Base-by-base conservation (phyloP, 2,888 invertebrate genomes). In the Phyto melanocephala region DNA sequence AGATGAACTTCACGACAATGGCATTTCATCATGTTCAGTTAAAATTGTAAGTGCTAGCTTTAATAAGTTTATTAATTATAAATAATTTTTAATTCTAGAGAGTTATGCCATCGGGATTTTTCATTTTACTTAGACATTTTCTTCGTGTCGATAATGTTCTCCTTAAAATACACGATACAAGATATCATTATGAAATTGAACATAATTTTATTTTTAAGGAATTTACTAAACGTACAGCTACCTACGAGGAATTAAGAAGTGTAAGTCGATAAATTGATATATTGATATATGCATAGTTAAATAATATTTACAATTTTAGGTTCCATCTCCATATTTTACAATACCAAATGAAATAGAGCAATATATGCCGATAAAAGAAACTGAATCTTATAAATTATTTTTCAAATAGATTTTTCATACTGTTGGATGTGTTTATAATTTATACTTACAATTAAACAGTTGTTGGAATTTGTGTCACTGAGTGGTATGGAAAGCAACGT, bases 1-100 rank as follows among this genome's bases (percentile, higher is more conserved):
- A 92, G 99, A 99, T 92, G 99, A 99, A 91, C 92, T 99, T 58
- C 99, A 99, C 89, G 99, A 99, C 92, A 97, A 99, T 92, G 99
- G 99, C 15, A 95, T 97, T 72, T 97, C 99, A 1, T 95, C 96
- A 67, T 93, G 95, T 86, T 95, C 95, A 84, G 97, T 98, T 0
- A 98, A 99, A 95, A 96, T 99, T 92, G 98, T 98, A 93, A 94
- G 94, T 92, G 33, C 10, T 40, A 37, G 17, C 1, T 52, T 24
- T 47, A 11, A 17, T 40, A 7, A 2, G 42, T 67, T 33, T 11
- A 20, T 56, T 54, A 15, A 75, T 33, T 37, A 72, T 74, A 65
- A 10, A 17, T 20, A 63, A 50, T 17, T 52, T 54, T 37, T 40
- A 42, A 86, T 86, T 92, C 92, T 77, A 98, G 98, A 94, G 99